phyloP scores from a whole-genome alignment of 2,113 vertebrate species.

The Thamnophis sirtalis region DNA sequence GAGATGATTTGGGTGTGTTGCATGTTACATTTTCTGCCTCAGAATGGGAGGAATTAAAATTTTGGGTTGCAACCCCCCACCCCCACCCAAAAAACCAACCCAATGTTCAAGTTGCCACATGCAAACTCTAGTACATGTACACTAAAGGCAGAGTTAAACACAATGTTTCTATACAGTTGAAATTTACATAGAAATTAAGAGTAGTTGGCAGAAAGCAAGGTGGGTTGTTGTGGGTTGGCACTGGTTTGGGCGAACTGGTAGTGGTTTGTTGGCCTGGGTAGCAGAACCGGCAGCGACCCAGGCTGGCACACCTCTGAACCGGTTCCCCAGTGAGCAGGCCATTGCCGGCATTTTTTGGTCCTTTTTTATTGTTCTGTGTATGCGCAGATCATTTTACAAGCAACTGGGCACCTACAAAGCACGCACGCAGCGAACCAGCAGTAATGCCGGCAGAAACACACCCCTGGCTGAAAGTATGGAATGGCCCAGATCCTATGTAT shows the following conservation, averaged over 20 bases:
- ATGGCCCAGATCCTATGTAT: background rate
- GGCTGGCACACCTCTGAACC: too few species aligned
- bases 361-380: too few species aligned
- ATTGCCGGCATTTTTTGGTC: too few species aligned
- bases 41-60: background rate
- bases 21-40: background rate
- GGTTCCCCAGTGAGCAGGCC: too few species aligned
- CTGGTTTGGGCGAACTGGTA: too few species aligned
- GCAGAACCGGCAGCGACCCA: too few species aligned
- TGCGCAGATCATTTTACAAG: too few species aligned
- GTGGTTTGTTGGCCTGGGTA: too few species aligned
- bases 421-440: too few species aligned
- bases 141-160: background rate
- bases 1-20: background rate
- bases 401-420: too few species aligned
- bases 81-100: background rate
- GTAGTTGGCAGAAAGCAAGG: background rate
- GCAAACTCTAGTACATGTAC: background rate
- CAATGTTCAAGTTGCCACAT: background rate
- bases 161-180: background rate
- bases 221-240: too few species aligned
- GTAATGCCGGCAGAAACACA: too few species aligned
- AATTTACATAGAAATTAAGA: background rate
- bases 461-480: background rate
- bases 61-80: background rate